Evolutionary conservation across 1,140 invertebrate genomes (phyloP), one percentile per base, ranked within the genome.

Genomic region (Lanistes nyassanus): DNA sequence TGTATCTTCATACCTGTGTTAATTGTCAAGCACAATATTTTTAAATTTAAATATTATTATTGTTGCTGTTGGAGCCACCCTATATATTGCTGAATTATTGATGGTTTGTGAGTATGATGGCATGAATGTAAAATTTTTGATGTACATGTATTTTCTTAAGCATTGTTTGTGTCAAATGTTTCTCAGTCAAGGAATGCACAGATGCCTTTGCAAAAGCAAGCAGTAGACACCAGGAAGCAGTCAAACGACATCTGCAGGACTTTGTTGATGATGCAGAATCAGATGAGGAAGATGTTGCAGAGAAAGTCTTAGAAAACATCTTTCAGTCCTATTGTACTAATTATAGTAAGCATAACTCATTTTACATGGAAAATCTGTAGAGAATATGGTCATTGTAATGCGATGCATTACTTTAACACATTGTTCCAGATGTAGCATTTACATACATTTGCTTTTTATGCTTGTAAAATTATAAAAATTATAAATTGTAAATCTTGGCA

Each of bases 121-220:
- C 7, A 26, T 58, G 29, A 11, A 13, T 16, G 16, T 16, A 23
- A 72, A 56, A 72, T 55, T 31, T 74, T 26, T 67, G 29, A 13
- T 19, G 37, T 36, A 67, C 29, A 67, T 13, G 29, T 67, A 36
- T 34, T 23, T 67, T 67, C n/a, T 36, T 67, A 39, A 34, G 29
- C 29, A 5, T 19, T 31, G 29, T 39, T 34, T 36, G 37, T 67
- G 37, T 13, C 23, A 9, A 36, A n/a, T n/a, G 21, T 71, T 60
- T 56, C 29, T 62, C 5, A 26, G 29, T 64, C 39, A 60, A 60
- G n/a, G 2, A 60, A 3, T 19, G 23, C n/a, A 72, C 80, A 34
- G 80, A 86, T 62, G 74, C 80, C n/a, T 87, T 88, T 81, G 78
- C 82, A n/a, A 76, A 79, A 56, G 84, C 80, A 13, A 84, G 84